Conservation (phyloP, 2,797 vertebrate species). For the Gallirallus australis region DNA sequence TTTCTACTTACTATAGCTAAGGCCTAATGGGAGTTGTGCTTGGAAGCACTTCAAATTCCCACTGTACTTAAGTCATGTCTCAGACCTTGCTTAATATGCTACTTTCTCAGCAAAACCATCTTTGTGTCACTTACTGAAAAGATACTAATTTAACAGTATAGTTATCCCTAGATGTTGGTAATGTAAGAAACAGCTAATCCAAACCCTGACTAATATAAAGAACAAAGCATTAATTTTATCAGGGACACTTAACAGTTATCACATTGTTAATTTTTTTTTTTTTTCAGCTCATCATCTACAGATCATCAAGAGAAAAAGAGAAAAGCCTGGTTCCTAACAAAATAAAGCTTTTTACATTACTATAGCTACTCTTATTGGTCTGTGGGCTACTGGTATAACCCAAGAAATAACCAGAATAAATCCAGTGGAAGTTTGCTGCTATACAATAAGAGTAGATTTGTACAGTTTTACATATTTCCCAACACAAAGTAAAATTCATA, state of each 20-base stretch:
- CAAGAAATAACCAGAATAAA: background rate
- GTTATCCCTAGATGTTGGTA: background rate
- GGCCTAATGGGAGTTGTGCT: background rate
- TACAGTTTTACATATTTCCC: background rate
- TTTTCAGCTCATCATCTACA: background rate
- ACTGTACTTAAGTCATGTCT: background rate
- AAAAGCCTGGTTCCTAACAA: background rate
- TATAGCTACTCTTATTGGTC: background rate
- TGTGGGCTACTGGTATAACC: background rate
- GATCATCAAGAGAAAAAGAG: background rate
- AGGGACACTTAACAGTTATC: background rate
- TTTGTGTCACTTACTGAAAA: background rate
- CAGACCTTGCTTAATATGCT: background rate
- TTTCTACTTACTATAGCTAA: background rate
- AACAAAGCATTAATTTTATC: background rate
- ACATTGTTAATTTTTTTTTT: background rate
- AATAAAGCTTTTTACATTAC: background rate
- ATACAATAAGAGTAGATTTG: background rate
- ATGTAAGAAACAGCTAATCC: background rate
- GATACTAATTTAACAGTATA: background rate
- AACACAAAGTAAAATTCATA: background rate
- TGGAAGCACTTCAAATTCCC: background rate
- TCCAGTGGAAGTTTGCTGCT: background rate
- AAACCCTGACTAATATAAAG: background rate
- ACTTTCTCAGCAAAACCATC: background rate